Base-by-base conservation (phyloP, 2,888 invertebrate genomes). In the Aphidoletes aphidimyza region DNA sequence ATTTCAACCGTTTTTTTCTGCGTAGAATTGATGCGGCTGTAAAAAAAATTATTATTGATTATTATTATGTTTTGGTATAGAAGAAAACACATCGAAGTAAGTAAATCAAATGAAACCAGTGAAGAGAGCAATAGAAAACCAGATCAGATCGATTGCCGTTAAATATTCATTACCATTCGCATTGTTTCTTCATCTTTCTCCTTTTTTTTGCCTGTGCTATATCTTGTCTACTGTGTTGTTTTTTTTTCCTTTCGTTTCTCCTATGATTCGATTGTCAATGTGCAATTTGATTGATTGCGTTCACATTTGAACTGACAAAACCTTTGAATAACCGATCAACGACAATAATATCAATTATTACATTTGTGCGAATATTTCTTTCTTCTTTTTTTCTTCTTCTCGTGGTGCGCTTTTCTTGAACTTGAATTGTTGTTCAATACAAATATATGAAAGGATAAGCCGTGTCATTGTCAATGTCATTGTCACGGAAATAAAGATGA, bases 311-410 rank as follows among this genome's bases (percentile, higher is more conserved):
- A 54, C 54, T 54, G 54, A 11, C 54, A 54, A 54, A 42, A 26
- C 22, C 54, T 22, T 54, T 54, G 54, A 26, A 54, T 54, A 2
- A n/a, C 22, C 54, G 54, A 54, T 54, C 6, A 54, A 54, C 54
- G 6, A 54, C 54, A 54, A 54, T 54, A 47, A 54, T 54, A 54
- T 54, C 54, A 54, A 54, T 54, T 54, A 54, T 54, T 54, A 54
- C 26, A 11, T 54, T 54, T 54, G 54, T 26, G 26, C 22, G 26
- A 54, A 54, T 54, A 5, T n/a, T 54, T 11, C 47, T 2, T 47
- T 5, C 19, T 3, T 47, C 17, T 47, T n/a, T n/a, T n/a, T n/a
- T n/a, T n/a, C n/a, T n/a, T n/a, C 14, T 42, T 42, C 42, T 42
- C 42, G 14, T 14, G 8, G 42, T 42, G 42, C 42, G 42, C 42